phyloP scores from a whole-genome alignment of 2,797 vertebrate genomes.

The Kryptopterus vitreolus region DNA sequence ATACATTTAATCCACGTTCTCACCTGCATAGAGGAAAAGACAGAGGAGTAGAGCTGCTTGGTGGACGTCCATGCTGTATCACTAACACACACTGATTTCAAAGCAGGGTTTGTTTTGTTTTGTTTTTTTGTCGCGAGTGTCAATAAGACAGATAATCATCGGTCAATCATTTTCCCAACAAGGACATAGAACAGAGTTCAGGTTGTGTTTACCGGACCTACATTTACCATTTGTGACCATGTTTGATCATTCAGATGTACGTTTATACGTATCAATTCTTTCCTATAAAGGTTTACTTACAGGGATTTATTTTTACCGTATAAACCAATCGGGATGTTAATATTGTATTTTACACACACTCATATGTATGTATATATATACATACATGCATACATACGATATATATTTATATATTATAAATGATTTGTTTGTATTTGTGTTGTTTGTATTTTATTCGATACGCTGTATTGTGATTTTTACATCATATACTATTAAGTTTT shows the following conservation, averaged over 20 bases:
- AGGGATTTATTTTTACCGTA: not conserved
- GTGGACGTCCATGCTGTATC: constrained; percentile 67
- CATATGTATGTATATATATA: too few relatives aligned
- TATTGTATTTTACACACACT: not conserved
- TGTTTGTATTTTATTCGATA: too few relatives aligned
- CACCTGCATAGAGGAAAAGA: constrained; percentile 68
- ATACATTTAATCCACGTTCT: constrained; percentile 46
- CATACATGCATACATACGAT: too few relatives aligned
- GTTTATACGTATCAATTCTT: not conserved
- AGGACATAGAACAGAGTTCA: constrained; percentile 67
- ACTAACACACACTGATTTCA: constrained; percentile 48
- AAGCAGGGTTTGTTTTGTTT: constrained; percentile 49
- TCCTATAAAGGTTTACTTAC: not conserved
- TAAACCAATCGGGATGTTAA: too few relatives aligned
- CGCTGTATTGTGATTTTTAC: too few relatives aligned
- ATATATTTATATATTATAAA: too few relatives aligned
- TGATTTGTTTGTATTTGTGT: too few relatives aligned
- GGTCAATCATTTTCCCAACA: constrained; percentile 77
- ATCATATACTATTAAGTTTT: too few relatives aligned
- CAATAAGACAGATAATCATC: constrained; percentile 64
- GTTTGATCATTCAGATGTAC: constrained; percentile 1
- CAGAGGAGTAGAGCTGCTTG: constrained; percentile 62
- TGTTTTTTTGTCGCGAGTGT: constrained; percentile 44
- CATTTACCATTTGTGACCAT: constrained; percentile 21
- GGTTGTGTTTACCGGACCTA: constrained; percentile 57